phyloP scores from a whole-genome alignment of 2,888 invertebrate species.

The Ectemnius lituratus region DNA sequence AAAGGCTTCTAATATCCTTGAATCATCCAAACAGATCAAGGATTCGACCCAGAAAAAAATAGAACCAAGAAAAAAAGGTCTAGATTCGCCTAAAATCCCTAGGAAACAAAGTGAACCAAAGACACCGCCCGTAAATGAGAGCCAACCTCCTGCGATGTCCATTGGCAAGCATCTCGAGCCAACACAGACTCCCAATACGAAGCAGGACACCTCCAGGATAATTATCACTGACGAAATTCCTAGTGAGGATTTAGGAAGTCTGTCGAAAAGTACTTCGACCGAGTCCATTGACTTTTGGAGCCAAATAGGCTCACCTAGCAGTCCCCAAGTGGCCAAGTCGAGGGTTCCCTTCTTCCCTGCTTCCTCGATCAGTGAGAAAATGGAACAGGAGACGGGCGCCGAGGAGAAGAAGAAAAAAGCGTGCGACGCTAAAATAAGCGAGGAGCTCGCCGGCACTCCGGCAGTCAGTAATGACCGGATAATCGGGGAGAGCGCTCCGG shows the following conservation, averaged over 20 bases:
- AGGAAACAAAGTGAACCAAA: not conserved
- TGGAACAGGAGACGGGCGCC: slow-evolving; percentile 11
- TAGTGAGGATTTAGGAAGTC: slow-evolving; percentile 17
- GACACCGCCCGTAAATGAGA: not conserved
- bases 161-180: not conserved
- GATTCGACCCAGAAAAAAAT: not conserved
- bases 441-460: slow-evolving; percentile 9
- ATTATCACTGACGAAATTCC: not conserved
- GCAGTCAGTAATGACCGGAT: slow-evolving; percentile 32
- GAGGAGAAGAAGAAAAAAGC: slow-evolving; percentile 48
- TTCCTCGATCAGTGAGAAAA: slow-evolving; percentile 4
- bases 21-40: not conserved
- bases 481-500: slow-evolving; percentile 33
- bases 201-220: not conserved
- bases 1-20: not conserved
- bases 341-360: slow-evolving; percentile 32
- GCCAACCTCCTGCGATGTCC: not conserved
- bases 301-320: slow-evolving; percentile 66
- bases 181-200: not conserved
- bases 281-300: slow-evolving; percentile 74
- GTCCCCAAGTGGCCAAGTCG: slow-evolving; percentile 23
- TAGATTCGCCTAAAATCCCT: not conserved
- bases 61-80: not conserved
- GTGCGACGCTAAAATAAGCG: slow-evolving; percentile 51
- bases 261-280: slow-evolving; percentile 52